Percentiles rank a stretch among this genome's conserved stretches.
phyloP scores from a whole-genome alignment of 2,888 invertebrate genomes.

The Drosophila mettleri region DNA sequence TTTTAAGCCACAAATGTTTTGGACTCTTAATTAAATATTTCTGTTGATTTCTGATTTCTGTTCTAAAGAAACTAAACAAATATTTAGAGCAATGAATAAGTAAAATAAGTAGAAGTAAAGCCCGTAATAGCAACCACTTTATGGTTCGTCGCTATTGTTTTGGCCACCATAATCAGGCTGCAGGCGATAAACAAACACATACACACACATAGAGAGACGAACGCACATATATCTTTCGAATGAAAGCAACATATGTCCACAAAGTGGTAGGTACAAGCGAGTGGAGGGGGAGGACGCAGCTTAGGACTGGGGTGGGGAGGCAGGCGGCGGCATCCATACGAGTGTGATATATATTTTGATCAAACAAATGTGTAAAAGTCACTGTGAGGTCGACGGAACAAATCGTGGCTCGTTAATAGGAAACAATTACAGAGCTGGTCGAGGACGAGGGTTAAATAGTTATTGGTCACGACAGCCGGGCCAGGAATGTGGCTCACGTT shows the following conservation, averaged over 20 bases:
- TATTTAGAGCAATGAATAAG: slow-evolving; percentile 23
- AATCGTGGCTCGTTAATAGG: slow-evolving; percentile 74
- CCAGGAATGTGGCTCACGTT: slow-evolving; percentile 64
- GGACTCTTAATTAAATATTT: slow-evolving; percentile 3
- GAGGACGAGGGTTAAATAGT: slow-evolving; percentile 48
- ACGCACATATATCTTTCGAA: slow-evolving; percentile 51
- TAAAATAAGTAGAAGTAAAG: slow-evolving; percentile 12
- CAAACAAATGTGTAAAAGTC: slow-evolving; percentile 65
- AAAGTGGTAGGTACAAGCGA: slow-evolving; percentile 65
- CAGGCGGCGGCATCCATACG: slow-evolving; percentile 18
- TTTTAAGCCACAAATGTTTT: not conserved
- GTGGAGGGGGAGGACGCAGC: slow-evolving; percentile 1
- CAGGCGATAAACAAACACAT: slow-evolving; percentile 14
- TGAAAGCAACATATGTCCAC: slow-evolving; percentile 80
- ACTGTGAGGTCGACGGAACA: slow-evolving; percentile 54
- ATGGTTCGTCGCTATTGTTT: slow-evolving; percentile 33
- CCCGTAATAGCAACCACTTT: slow-evolving; percentile 45
- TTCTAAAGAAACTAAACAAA: slow-evolving; percentile 6
- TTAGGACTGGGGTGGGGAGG: not conserved
- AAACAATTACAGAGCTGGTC: slow-evolving; percentile 63
- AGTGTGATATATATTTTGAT: slow-evolving; percentile 63
- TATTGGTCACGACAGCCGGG: slow-evolving; percentile 45
- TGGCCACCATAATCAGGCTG: slow-evolving; percentile 50
- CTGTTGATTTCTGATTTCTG: slow-evolving; percentile 3
- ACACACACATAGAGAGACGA: not conserved